Evolutionary conservation across 2,888 invertebrate species (phyloP).

Genomic region (Thymelicus acteon): DNA sequence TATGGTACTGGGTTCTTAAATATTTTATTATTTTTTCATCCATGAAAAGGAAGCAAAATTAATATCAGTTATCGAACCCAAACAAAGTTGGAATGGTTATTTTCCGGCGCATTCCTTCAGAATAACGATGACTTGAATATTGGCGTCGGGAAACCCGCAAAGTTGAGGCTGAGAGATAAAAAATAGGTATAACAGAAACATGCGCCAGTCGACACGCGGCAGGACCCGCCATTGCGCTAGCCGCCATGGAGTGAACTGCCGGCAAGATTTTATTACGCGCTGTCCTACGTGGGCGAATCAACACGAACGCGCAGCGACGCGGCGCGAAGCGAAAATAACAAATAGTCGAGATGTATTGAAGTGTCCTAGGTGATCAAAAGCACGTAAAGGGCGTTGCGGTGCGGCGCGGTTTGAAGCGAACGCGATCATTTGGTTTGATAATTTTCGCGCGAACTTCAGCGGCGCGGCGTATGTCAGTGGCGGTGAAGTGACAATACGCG

Average conservation of each 20-base stretch:
- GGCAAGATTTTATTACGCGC: conserved; percentile 15
- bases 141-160: conserved; percentile 52
- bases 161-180: conserved; percentile 57
- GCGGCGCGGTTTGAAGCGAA: too few species aligned
- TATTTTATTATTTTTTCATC: not conserved
- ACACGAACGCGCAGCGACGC: too few species aligned
- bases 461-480: too few species aligned
- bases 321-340: too few species aligned
- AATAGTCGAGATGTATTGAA: too few species aligned
- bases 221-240: not conserved
- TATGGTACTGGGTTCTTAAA: not conserved
- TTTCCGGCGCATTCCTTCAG: conserved; percentile 55
- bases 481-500: too few species aligned
- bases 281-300: too few species aligned
- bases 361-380: too few species aligned
- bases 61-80: conserved; percentile 41
- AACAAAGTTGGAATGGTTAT: conserved; percentile 60
- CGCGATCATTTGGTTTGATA: too few species aligned
- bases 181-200: conserved; percentile 52
- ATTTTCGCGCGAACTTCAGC: too few species aligned
- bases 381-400: too few species aligned
- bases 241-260: not conserved
- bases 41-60: conserved; percentile 20
- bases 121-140: conserved; percentile 65
- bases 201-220: conserved; percentile 20